Base-by-base conservation (phyloP, 1,140 invertebrate genomes). In the Frieseomelitta varia region DNA sequence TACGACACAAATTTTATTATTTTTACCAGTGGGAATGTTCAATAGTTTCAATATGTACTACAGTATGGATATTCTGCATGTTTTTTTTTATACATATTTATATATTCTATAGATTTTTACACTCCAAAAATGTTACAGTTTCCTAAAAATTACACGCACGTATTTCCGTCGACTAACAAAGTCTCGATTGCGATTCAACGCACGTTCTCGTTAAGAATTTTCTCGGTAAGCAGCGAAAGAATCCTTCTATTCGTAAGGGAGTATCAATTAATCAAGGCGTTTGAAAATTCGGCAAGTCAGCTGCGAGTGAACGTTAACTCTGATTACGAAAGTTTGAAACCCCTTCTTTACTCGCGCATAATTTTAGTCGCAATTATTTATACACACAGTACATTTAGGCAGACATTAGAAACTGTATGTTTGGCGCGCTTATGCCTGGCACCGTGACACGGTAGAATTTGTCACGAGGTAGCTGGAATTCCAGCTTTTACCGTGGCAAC, bases 401-500 rank as follows among this genome's bases (percentile, higher is more conserved):
- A 24, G 58, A 61, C 14, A 61, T 61, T 61, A 61, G 24, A 12
- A 61, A 61, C 11, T 61, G n/a, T n/a, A n/a, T n/a, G n/a, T n/a
- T n/a, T n/a, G 24, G 12, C 24, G 24, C 58, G 58, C 58, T 30
- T 24, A 56, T 21, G 55, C 58, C 6, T 47, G 39, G 8, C 55
- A 21, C 53, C 21, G 71, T 14, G 47, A 55, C 17, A 30, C 39
- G 34, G 30, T 39, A 51, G 19, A 56, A 68, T 68, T 67, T 63
- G 21, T 55, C 53, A n/a, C 27, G 39, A 8, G 34, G 19, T 72
- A 4, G 19, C 21, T 27, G 4, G 30, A 79, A 84, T 84, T 79
- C 76, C 58, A 84, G 56, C 75, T 83, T 61, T 78, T 71, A 39
- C 55, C 14, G 14, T 6, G 21, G 21, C 19, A n/a, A 69, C 30